phyloP scores from a whole-genome alignment of 2,113 vertebrate genomes.

The Notarius quadriscutis region DNA sequence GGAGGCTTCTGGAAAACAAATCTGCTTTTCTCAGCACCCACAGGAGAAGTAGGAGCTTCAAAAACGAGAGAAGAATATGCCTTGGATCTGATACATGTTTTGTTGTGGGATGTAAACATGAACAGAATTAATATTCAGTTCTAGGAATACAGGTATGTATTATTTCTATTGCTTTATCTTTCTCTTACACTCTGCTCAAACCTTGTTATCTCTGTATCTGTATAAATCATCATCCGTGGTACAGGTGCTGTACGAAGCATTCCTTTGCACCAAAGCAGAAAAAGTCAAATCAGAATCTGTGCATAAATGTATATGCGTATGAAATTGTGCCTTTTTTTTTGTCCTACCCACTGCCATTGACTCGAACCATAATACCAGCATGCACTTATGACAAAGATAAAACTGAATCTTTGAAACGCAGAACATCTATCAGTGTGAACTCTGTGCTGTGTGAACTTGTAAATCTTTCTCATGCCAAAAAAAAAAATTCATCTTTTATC shows the following conservation, averaged over 20 bases:
- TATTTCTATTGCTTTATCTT: background rate
- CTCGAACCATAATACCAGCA: background rate
- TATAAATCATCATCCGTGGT: constrained; percentile 8
- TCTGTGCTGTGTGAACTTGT: background rate
- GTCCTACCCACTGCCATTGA: background rate
- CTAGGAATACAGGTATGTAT: constrained; percentile 69
- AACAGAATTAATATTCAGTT: constrained; percentile 56
- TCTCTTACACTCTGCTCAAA: background rate
- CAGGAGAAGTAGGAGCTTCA: background rate
- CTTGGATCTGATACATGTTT: background rate
- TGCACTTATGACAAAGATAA: background rate
- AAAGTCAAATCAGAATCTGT: background rate
- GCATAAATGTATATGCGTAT: background rate
- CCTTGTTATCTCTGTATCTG: background rate
- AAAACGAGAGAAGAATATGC: background rate
- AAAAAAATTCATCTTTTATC: background rate
- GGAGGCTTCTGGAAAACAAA: constrained; percentile 75
- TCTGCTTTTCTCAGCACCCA: constrained; percentile 57
- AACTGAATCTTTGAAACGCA: background rate
- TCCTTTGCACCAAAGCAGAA: constrained; percentile 9
- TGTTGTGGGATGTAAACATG: constrained; percentile 43
- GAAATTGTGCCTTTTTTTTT: background rate
- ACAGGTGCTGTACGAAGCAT: background rate
- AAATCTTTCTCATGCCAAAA: background rate
- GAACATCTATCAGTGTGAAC: background rate